These are phyloP conservation scores for Macroteleia sp. DNA, from an alignment of 2,888 invertebrate species.

Conservation along the genomic window DNA sequence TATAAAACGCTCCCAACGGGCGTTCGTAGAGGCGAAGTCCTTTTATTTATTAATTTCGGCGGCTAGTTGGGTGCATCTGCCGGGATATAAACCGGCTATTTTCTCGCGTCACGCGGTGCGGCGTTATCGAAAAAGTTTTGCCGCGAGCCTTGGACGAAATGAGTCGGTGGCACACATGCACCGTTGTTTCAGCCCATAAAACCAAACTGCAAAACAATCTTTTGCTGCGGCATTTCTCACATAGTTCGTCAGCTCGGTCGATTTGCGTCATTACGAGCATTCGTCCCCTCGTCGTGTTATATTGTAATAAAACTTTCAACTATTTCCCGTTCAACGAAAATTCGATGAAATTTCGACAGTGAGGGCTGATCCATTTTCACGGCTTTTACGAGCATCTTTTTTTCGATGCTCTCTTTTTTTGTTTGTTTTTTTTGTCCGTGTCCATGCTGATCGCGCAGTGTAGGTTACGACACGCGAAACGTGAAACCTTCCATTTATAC, in stretches of 20 bases:
- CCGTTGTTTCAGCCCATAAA: constrained; percentile 42
- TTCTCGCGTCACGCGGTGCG: constrained; percentile 42
- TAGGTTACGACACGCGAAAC: constrained; percentile 48
- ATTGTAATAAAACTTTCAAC: constrained; percentile 36
- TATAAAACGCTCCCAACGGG: too few relatives aligned
- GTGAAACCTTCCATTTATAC: constrained; percentile 34
- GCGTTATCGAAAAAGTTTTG: constrained; percentile 56
- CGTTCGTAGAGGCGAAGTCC: too few relatives aligned
- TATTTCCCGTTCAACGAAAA: constrained; percentile 19
- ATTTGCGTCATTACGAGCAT: constrained; percentile 32
- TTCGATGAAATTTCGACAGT: constrained; percentile 25
- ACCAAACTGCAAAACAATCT: constrained; percentile 43
- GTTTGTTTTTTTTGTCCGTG: background rate
- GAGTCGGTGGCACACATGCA: constrained; percentile 33
- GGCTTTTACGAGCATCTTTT: constrained; percentile 15
- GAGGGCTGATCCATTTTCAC: constrained; percentile 15
- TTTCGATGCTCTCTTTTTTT: constrained; percentile 3
- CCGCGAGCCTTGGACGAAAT: constrained; percentile 34
- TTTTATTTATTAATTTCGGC: constrained; percentile 50
- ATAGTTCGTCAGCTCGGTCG: constrained; percentile 44
- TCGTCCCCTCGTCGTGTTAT: background rate
- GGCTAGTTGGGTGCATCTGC: constrained; percentile 37
- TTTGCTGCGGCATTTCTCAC: constrained; percentile 33
- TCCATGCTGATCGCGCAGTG: constrained; percentile 14
- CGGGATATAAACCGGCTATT: constrained; percentile 30